A percentile compares a stretch with the other conserved stretches of the same genome.
phyloP scores from a whole-genome alignment of 2,888 invertebrate genomes.

The Stegophylla sp. region DNA sequence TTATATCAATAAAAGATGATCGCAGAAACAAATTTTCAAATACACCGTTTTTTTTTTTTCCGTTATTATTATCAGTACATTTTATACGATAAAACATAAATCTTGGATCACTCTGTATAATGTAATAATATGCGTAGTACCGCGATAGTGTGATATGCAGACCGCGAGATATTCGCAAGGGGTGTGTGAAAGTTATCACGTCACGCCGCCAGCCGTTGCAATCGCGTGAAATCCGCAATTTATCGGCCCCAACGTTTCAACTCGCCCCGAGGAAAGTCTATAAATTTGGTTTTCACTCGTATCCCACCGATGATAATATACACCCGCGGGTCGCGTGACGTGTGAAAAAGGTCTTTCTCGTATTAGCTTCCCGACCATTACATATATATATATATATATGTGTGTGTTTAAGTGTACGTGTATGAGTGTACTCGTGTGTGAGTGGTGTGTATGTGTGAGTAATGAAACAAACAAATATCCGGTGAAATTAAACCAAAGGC shows the following conservation, averaged over 20 bases:
- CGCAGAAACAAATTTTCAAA: not conserved
- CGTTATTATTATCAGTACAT: too few relatives aligned
- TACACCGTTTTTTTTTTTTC: too few relatives aligned
- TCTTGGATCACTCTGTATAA: too few relatives aligned
- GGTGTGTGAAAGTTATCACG: not conserved
- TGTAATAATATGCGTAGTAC: too few relatives aligned
- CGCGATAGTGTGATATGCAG: too few relatives aligned
- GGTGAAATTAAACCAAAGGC: slow-evolving; percentile 3
- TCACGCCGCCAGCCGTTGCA: not conserved
- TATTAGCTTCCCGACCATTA: not conserved
- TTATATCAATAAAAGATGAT: too few relatives aligned
- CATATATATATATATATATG: not conserved
- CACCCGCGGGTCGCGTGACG: not conserved
- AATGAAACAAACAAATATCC: slow-evolving; percentile 8
- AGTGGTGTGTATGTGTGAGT: too few relatives aligned
- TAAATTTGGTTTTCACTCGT: not conserved
- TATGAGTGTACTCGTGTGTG: not conserved
- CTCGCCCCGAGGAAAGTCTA: not conserved
- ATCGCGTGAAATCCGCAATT: not conserved
- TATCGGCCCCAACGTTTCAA: not conserved
- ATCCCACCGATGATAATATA: too few relatives aligned
- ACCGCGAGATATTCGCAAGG: too few relatives aligned
- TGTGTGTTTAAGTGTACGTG: not conserved
- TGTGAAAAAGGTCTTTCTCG: slow-evolving; percentile 25
- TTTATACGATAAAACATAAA: too few relatives aligned